phyloP scores from a whole-genome alignment of 2,797 vertebrate genomes.

The Ptychobarbus kaznakovi region DNA sequence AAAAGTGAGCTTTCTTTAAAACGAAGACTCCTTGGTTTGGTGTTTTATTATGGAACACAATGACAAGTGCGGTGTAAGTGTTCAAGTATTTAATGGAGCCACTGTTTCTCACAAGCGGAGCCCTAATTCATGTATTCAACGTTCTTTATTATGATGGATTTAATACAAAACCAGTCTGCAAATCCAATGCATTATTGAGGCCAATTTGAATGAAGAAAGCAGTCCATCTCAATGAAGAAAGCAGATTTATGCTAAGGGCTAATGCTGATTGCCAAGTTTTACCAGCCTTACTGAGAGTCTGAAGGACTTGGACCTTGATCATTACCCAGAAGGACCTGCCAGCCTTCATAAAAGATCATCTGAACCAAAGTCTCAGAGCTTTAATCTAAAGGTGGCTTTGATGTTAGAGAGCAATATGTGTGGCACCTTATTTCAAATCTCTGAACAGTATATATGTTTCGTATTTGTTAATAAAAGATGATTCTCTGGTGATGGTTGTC shows the following conservation, averaged over 20 bases:
- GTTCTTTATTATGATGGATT: neutral
- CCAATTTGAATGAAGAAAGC: neutral
- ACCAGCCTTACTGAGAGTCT: neutral
- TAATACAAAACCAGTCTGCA: neutral
- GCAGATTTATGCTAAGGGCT: neutral
- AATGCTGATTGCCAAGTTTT: neutral
- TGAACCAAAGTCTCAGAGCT: slow-evolving; percentile 24
- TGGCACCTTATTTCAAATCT: neutral
- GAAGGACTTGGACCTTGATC: neutral
- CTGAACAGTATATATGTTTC: neutral
- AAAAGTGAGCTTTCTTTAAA: neutral
- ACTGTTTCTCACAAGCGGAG: neutral
- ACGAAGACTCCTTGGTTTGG: neutral
- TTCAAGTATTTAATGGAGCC: neutral
- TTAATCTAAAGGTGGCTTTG: neutral
- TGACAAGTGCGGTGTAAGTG: neutral
- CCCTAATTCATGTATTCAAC: neutral
- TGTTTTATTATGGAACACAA: neutral
- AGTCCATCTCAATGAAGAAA: slow-evolving; percentile 1
- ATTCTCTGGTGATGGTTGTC: neutral
- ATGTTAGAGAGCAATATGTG: slow-evolving; percentile 5
- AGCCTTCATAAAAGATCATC: slow-evolving; percentile 13
- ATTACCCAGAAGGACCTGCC: neutral
- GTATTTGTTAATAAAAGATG: slow-evolving; percentile 36
- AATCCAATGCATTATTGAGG: neutral